Evolutionary conservation across 2,797 vertebrate genomes (phyloP).

Genomic region (Gadopsis bispinosus): DNA sequence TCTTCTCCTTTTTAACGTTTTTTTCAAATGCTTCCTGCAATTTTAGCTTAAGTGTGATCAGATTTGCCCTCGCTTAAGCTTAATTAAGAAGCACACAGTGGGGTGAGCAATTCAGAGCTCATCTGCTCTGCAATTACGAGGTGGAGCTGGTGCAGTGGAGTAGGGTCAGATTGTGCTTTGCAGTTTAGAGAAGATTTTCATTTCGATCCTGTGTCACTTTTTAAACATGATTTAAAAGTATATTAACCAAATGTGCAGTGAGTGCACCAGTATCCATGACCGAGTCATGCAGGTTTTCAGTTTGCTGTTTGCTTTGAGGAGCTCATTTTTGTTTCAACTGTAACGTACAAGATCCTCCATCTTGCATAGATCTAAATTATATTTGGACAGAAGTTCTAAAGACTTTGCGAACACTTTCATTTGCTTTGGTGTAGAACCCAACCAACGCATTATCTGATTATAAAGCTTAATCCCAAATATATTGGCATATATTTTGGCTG

Average conservation of each 20-base stretch:
- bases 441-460: too few species aligned
- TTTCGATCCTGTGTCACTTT: background rate
- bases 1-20: background rate
- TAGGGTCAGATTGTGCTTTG: background rate
- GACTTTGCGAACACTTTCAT: too few species aligned
- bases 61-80: constrained; percentile 13
- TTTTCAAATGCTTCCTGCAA: background rate
- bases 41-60: constrained; percentile 10
- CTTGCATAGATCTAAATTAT: background rate
- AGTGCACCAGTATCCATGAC: background rate
- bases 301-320: too few species aligned
- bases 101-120: constrained; percentile 44
- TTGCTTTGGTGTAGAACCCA: too few species aligned
- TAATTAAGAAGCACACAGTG: constrained; percentile 4
- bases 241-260: background rate
- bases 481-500: too few species aligned
- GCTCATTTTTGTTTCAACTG: too few species aligned
- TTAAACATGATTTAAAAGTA: background rate
- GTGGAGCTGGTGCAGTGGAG: background rate
- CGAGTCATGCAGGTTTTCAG: background rate
- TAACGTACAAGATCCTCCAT: background rate
- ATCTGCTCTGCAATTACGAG: constrained; percentile 37
- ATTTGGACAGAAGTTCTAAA: too few species aligned
- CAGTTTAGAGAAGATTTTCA: background rate
- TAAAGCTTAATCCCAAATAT: too few species aligned